Percentiles rank a stretch among this genome's conserved stretches.
Conservation (phyloP, 2,113 vertebrate species). For the Callocephalon fimbriatum region DNA sequence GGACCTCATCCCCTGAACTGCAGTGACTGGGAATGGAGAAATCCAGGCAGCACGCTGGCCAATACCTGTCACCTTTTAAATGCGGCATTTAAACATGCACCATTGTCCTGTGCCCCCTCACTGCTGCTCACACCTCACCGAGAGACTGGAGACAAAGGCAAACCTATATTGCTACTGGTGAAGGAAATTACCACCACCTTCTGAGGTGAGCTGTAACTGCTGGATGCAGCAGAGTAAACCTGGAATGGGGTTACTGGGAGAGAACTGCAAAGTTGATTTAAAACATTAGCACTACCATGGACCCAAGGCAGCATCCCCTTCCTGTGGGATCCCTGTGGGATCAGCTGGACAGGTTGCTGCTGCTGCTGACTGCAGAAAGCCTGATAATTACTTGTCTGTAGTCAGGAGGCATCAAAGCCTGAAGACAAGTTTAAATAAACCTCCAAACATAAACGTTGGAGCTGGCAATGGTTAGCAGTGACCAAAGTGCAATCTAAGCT, state of each 20-base stretch:
- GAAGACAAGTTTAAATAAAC: neutral
- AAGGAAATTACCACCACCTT: neutral
- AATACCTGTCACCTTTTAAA: neutral
- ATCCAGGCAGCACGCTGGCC: neutral
- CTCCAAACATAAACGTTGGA: neutral
- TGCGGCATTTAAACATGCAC: neutral
- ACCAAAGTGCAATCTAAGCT: neutral
- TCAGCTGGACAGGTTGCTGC: neutral
- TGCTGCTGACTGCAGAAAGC: neutral
- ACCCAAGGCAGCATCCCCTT: neutral
- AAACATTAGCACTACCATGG: neutral
- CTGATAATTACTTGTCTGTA: neutral
- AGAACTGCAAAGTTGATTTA: neutral
- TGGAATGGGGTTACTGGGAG: neutral
- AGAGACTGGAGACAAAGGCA: neutral
- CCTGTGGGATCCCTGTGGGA: neutral
- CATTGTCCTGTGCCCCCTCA: neutral
- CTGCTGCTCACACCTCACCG: neutral
- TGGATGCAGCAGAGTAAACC: neutral
- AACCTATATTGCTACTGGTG: neutral
- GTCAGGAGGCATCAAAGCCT: neutral
- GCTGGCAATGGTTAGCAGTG: neutral
- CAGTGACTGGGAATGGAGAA: conserved; percentile 5
- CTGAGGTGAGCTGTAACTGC: neutral
- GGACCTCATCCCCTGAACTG: conserved; percentile 36